Percentiles rank a stretch among this genome's conserved stretches.
Conservation (phyloP, 2,797 vertebrate species). For the Propithecus perrieri region DNA sequence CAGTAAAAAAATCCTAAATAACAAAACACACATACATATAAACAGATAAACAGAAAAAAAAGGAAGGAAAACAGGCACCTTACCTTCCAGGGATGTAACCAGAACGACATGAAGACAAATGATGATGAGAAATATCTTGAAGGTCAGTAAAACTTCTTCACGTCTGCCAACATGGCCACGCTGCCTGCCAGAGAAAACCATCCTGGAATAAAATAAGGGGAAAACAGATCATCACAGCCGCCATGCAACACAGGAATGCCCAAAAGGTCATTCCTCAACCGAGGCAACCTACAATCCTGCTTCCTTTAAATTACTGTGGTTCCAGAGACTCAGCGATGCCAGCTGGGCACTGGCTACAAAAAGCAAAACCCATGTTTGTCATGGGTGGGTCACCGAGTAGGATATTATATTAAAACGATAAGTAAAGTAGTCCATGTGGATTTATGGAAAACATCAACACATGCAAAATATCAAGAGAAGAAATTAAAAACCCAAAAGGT, state of each 20-base stretch:
- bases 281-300: background rate
- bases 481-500: constrained; percentile 39
- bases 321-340: background rate
- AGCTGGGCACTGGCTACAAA: background rate
- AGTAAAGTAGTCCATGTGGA: background rate
- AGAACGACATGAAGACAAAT: constrained; percentile 83
- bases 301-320: background rate
- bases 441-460: constrained; percentile 37
- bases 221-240: constrained; percentile 37
- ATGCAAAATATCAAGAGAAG: constrained; percentile 20
- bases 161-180: constrained; percentile 73
- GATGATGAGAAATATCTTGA: constrained; percentile 76
- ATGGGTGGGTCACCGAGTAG: background rate
- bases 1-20: constrained; percentile 23
- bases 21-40: background rate
- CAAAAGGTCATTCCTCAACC: constrained; percentile 3
- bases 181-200: constrained; percentile 80
- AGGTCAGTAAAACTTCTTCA: constrained; percentile 76
- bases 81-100: constrained; percentile 83
- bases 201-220: constrained; percentile 79
- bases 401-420: constrained; percentile 17
- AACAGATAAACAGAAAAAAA: background rate
- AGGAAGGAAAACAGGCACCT: constrained; percentile 64
- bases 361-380: constrained; percentile 34
- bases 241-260: background rate